These are phyloP conservation scores for Conopomorpha cramerella DNA, from an alignment of 1,140 invertebrate genomes.

Conservation along the genomic window DNA sequence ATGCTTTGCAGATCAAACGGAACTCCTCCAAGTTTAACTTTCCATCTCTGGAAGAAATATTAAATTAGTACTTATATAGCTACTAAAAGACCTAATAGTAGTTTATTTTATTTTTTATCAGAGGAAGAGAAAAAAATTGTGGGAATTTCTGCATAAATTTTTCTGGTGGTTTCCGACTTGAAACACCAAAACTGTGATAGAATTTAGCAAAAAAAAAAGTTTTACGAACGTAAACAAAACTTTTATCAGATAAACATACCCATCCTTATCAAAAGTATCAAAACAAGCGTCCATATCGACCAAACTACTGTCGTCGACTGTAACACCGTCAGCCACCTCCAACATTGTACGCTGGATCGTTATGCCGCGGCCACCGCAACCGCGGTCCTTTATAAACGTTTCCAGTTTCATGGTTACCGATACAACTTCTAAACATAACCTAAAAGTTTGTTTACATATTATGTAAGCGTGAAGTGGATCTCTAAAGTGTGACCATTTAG, in stretches of 20 bases:
- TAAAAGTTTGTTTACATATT: not conserved
- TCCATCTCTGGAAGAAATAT: slow-evolving; percentile 82
- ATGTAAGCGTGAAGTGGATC: too few relatives aligned
- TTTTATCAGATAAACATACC: slow-evolving; percentile 49
- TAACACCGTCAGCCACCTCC: slow-evolving; percentile 32
- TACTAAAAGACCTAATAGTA: too few relatives aligned
- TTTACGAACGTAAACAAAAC: too few relatives aligned
- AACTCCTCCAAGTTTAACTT: slow-evolving; percentile 79
- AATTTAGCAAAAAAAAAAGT: too few relatives aligned
- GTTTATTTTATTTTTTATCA: too few relatives aligned
- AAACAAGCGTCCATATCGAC: slow-evolving; percentile 84
- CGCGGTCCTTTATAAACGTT: slow-evolving; percentile 38
- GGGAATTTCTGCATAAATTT: too few relatives aligned
- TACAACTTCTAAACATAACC: slow-evolving; percentile 3
- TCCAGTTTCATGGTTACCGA: slow-evolving; percentile 18
- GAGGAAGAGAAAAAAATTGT: too few relatives aligned
- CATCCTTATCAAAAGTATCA: slow-evolving; percentile 84
- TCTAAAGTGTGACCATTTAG: too few relatives aligned
- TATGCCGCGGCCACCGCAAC: slow-evolving; percentile 18
- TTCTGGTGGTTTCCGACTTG: too few relatives aligned
- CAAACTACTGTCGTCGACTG: slow-evolving; percentile 53
- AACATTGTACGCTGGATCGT: slow-evolving; percentile 47
- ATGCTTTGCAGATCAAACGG: slow-evolving; percentile 76
- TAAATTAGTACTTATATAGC: too few relatives aligned
- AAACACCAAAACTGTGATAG: too few relatives aligned